Base-by-base conservation (phyloP, 2,797 vertebrate species). In the Brachymystax lenok region DNA sequence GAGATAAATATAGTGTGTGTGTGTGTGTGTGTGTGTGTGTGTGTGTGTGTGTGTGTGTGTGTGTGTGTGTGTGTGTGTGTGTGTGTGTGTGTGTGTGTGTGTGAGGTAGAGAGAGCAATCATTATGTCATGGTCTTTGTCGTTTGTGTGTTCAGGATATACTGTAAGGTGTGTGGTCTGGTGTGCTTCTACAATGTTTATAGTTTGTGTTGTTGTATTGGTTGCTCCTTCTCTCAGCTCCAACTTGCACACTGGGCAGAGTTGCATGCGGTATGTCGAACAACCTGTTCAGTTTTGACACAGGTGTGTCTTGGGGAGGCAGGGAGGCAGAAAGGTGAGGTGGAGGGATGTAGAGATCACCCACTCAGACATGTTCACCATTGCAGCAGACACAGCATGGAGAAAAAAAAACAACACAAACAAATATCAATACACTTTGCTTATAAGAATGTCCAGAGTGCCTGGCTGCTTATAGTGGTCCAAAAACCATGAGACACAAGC, bases 181-280 rank as follows among this genome's bases (percentile, higher is more conserved):
- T 33, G 4, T 46, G 16, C 24, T 52, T 40, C 46, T 35, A 35
- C 33, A 35, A 1, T 35, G 33, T 7, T 35, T 35, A 35, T 35
- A 30, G 30, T 4, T 30, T 30, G 33, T 1, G 33, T 35, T 35
- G 33, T 35, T 35, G 40, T 46, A 8, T 46, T 12, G 2, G 40
- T 10, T 52, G 8, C 69, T 3, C 21, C 21, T 10, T 54, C 24
- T n/a, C 40, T 46, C 8, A 46, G 8, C 40, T 46, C 40, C 8
- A 10, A 56, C 28, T 27, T 51, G 28, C 21, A 12, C 27, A 21
- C 21, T n/a, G 40, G 35, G 30, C 4, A 13, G 35, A 13, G 33
- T 27, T 40, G n/a, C 2, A 54, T 30, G 86, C 92, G 85, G 76
- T 85, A 83, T 83, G 87, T 80, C 87, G 82, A 90, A 83, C 83